These are phyloP conservation scores for Oryctolagus cuniculus DNA, from an alignment of 2,113 vertebrate genomes.

Conservation along the genomic window DNA sequence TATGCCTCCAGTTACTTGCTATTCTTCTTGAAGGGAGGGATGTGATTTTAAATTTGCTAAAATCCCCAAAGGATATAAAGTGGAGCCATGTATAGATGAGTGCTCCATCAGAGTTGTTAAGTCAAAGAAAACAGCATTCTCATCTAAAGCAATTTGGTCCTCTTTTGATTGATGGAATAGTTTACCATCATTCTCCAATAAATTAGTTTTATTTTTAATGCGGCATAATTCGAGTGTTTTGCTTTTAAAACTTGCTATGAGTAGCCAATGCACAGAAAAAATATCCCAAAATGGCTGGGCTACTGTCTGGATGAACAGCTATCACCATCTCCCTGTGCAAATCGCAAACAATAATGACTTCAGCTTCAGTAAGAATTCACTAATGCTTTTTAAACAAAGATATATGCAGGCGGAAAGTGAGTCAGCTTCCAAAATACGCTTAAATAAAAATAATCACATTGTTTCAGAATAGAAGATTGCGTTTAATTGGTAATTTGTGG, in stretches of 20 bases:
- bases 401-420: constrained; percentile 17
- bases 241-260: constrained; percentile 41
- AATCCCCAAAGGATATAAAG: constrained; percentile 15
- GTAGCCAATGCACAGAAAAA: neutral
- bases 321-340: constrained; percentile 28
- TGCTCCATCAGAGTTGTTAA: neutral
- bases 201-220: constrained; percentile 51
- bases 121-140: neutral
- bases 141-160: neutral
- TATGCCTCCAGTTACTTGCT: neutral
- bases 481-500: constrained; percentile 76
- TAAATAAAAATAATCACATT: constrained; percentile 79
- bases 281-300: neutral
- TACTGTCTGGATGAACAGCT: constrained; percentile 5
- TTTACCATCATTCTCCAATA: constrained; percentile 39
- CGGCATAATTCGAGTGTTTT: neutral
- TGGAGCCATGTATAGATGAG: neutral
- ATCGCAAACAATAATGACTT: constrained; percentile 57
- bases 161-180: neutral
- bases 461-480: constrained; percentile 77
- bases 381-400: constrained; percentile 78
- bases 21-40: constrained; percentile 5
- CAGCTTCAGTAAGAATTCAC: constrained; percentile 53
- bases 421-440: constrained; percentile 63
- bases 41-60: constrained; percentile 46